A percentile compares a stretch with the other conserved stretches of the same genome.
Conservation (phyloP, 1,140 invertebrate species). For the Sminthurinus signatus region DNA sequence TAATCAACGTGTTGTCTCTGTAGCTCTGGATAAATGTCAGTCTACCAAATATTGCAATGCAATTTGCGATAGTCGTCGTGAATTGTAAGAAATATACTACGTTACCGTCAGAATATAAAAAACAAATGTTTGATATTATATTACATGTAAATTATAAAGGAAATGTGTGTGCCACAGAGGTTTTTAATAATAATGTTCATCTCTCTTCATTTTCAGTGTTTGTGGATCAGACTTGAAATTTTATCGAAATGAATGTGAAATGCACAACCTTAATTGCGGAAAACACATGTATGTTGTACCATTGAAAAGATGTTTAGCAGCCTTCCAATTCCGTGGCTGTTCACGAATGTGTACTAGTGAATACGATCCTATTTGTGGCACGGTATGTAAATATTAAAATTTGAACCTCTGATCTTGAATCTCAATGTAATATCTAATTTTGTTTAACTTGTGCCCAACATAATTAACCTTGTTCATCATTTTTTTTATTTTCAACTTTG, state of each 20-base stretch:
- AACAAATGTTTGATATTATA: background rate
- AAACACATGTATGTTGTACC: constrained; percentile 83
- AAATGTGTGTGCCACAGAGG: background rate
- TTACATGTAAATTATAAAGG: background rate
- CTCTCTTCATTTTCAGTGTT: too few species aligned
- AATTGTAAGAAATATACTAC: too few species aligned
- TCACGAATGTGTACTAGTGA: constrained; percentile 74
- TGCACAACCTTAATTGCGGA: constrained; percentile 74
- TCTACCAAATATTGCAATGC: constrained; percentile 74
- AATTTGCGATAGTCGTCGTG: constrained; percentile 59
- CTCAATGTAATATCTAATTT: too few species aligned
- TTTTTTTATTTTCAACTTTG: too few species aligned
- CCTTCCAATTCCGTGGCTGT: constrained; percentile 77
- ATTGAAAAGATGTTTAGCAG: constrained; percentile 69
- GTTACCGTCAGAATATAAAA: constrained; percentile 51
- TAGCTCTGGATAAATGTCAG: constrained; percentile 68
- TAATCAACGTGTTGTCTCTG: constrained; percentile 71
- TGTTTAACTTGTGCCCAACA: too few species aligned
- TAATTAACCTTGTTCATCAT: too few species aligned
- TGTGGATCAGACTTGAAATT: constrained; percentile 79
- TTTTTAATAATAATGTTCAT: too few species aligned
- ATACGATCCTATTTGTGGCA: constrained; percentile 83
- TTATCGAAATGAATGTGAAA: constrained; percentile 86
- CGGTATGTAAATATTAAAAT: too few species aligned
- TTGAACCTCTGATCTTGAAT: too few species aligned